These are phyloP conservation scores for Myiotriccus ornatus DNA, from an alignment of 2,797 vertebrate genomes.

Conservation along the genomic window DNA sequence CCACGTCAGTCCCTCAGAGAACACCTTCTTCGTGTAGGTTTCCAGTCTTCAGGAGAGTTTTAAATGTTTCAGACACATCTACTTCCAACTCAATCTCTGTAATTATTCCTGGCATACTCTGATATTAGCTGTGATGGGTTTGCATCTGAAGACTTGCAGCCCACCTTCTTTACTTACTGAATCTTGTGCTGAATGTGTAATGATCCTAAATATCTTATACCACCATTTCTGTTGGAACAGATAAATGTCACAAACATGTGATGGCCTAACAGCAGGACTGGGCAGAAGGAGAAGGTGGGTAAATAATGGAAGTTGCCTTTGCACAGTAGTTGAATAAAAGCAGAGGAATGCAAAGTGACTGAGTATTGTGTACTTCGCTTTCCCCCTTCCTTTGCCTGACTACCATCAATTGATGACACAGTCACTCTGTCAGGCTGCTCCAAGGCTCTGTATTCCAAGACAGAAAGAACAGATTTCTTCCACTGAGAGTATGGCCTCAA, in stretches of 20 bases:
- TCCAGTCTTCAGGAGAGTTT: not conserved
- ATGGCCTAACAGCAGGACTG: not conserved
- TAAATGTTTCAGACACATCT: constrained; percentile 22
- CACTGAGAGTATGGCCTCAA: not conserved
- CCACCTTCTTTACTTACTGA: not conserved
- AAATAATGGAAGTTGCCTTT: not conserved
- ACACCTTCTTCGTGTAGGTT: not conserved
- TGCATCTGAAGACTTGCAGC: not conserved
- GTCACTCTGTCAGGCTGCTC: not conserved
- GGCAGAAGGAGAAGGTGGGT: not conserved
- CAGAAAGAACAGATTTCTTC: not conserved
- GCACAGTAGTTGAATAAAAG: not conserved
- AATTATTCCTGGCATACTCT: not conserved
- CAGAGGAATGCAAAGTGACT: not conserved
- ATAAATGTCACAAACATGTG: fast-evolving
- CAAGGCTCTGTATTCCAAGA: not conserved
- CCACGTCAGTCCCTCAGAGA: not conserved
- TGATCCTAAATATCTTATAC: not conserved
- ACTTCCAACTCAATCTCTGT: not conserved
- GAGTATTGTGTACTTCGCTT: not conserved
- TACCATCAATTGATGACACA: not conserved
- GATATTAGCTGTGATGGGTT: not conserved
- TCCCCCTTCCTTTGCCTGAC: not conserved
- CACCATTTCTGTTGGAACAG: not conserved
- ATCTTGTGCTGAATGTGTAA: not conserved